Evolutionary conservation across 2,113 vertebrate species (phyloP).

Genomic region (Dryoscopus gambensis): DNA sequence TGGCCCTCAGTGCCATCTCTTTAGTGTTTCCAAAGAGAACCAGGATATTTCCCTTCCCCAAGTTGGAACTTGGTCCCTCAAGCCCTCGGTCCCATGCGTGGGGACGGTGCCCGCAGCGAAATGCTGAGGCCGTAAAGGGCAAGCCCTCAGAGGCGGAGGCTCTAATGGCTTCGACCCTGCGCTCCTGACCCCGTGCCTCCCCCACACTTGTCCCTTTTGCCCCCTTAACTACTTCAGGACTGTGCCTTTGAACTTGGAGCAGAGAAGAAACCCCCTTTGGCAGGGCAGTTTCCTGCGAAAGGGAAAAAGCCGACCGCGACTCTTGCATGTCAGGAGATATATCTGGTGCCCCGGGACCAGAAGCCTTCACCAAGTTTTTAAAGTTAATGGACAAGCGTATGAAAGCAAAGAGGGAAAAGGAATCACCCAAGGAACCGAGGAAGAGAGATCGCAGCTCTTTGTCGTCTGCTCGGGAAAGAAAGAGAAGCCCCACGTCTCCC

Average conservation of each 20-base stretch:
- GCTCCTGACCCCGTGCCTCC: neutral
- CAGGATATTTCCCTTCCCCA: neutral
- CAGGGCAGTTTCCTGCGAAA: neutral
- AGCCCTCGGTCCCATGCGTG: neutral
- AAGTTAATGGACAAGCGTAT: neutral
- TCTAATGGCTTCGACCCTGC: neutral
- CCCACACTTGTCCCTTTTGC: neutral
- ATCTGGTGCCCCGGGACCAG: neutral
- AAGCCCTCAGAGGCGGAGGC: neutral
- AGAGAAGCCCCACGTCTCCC: neutral
- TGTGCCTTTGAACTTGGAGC: constrained; percentile 15
- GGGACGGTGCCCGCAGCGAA: neutral
- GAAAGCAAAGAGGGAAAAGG: neutral
- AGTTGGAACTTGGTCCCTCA: too few species aligned
- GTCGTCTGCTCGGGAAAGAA: neutral
- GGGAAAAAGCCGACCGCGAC: neutral
- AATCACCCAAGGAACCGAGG: neutral
- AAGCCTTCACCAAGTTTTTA: neutral
- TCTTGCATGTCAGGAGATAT: neutral
- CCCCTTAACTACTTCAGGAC: neutral
- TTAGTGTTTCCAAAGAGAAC: neutral
- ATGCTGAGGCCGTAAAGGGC: neutral
- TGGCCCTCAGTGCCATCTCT: neutral
- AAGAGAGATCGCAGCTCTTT: neutral
- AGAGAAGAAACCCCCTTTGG: neutral